phyloP scores from a whole-genome alignment of 2,888 invertebrate species.

The Cantharis flavilabris region DNA sequence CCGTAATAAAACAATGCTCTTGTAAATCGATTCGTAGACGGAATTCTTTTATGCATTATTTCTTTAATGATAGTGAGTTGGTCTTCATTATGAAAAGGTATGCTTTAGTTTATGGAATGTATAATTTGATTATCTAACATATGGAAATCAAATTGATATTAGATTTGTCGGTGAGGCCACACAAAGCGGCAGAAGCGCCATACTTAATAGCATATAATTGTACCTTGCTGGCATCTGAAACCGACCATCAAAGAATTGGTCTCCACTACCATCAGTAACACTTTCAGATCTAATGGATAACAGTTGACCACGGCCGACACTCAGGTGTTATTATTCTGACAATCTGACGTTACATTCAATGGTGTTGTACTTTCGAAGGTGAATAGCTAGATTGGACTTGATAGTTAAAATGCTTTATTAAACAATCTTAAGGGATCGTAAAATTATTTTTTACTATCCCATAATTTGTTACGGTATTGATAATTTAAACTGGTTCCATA shows the following conservation, averaged over 20 bases:
- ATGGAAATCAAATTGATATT: slow-evolving; percentile 14
- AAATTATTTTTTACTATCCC: background rate
- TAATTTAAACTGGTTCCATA: background rate
- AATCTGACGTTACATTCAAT: background rate
- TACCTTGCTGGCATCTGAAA: slow-evolving; percentile 8
- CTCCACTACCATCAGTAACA: background rate
- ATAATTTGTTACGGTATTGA: background rate
- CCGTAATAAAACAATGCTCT: background rate
- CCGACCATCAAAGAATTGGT: background rate
- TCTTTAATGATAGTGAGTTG: background rate
- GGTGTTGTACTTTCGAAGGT: background rate
- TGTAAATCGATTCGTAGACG: background rate
- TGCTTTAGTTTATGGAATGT: background rate
- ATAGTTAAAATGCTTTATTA: background rate
- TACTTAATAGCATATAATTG: slow-evolving; percentile 25
- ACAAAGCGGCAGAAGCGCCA: slow-evolving; percentile 11
- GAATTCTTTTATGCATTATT: background rate
- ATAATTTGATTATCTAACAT: slow-evolving; percentile 9
- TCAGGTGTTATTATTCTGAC: slow-evolving; percentile 9
- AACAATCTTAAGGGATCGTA: background rate
- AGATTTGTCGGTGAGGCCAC: slow-evolving; percentile 14
- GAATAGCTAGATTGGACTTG: background rate
- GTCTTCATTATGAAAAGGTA: background rate
- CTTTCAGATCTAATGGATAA: slow-evolving; percentile 1
- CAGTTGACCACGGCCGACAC: slow-evolving; percentile 6